phyloP scores from a whole-genome alignment of 2,888 invertebrate species.

The Drosophila infuscata region DNA sequence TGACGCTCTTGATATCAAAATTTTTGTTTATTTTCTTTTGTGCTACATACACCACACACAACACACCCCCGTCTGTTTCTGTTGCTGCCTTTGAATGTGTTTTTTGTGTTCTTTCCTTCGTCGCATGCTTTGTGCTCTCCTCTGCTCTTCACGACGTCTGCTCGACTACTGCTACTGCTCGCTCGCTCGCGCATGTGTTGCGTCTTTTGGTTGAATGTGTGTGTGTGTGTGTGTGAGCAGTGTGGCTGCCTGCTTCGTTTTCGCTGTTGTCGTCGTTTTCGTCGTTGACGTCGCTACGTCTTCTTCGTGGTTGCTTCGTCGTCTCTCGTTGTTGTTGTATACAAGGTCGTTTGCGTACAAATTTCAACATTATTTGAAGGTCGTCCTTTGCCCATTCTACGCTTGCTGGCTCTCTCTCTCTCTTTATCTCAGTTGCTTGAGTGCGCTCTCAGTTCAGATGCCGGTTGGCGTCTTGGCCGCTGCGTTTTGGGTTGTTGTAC shows the following conservation, averaged over 20 bases:
- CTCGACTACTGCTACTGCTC: conserved; percentile 42
- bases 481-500: conserved; percentile 52
- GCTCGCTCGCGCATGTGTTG: conserved; percentile 75
- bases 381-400: conserved; percentile 83
- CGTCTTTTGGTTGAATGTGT: conserved; percentile 42
- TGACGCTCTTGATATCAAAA: conserved; percentile 60
- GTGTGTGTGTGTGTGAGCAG: conserved; percentile 41
- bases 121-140: conserved; percentile 48
- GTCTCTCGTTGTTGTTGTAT: conserved; percentile 75
- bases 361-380: conserved; percentile 85
- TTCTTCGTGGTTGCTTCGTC: conserved; percentile 61
- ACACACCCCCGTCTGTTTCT: conserved; percentile 39
- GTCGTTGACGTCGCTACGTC: conserved; percentile 53
- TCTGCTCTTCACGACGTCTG: conserved; percentile 34
- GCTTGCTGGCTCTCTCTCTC: conserved; percentile 46
- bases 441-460: conserved; percentile 46
- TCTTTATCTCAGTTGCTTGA: conserved; percentile 37
- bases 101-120: conserved; percentile 54
- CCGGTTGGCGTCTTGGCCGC: conserved; percentile 53
- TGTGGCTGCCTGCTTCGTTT: conserved; percentile 56
- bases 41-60: conserved; percentile 37
- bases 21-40: conserved; percentile 79
- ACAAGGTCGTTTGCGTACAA: conserved; percentile 86
- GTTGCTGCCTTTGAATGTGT: conserved; percentile 31
- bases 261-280: conserved; percentile 42